A percentile compares a stretch with the other conserved stretches of the same genome.
Evolutionary conservation across 2,113 vertebrate species (phyloP).

Genomic region (Rhodinocichla rosea): DNA sequence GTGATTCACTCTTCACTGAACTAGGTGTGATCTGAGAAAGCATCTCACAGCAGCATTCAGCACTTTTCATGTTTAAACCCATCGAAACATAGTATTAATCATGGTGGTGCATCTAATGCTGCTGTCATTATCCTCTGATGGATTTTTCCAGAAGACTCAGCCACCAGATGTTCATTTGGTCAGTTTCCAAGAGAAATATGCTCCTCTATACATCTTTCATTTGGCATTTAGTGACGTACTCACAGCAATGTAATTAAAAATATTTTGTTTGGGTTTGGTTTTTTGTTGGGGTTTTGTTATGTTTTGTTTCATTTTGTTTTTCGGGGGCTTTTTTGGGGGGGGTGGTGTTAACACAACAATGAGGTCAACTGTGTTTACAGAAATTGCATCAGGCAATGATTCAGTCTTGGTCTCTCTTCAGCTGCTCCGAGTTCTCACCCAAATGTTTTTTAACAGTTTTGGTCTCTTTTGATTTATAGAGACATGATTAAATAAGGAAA

Average conservation of each 20-base stretch:
- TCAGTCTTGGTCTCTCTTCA: slow-evolving; percentile 20
- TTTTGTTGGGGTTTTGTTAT: not conserved
- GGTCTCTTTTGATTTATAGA: slow-evolving; percentile 12
- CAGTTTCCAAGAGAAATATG: slow-evolving; percentile 45
- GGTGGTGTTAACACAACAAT: not conserved
- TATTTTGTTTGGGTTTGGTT: not conserved
- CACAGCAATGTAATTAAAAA: not conserved
- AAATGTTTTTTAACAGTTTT: slow-evolving; percentile 35
- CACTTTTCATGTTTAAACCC: slow-evolving; percentile 43
- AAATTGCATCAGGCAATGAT: slow-evolving; percentile 37
- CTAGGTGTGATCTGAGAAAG: slow-evolving; percentile 27
- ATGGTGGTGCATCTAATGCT: not conserved
- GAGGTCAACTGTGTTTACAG: slow-evolving; percentile 27
- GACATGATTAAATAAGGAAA: slow-evolving; percentile 9
- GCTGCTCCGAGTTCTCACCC: slow-evolving; percentile 6
- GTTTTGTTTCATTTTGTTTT: not conserved
- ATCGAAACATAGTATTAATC: slow-evolving; percentile 39
- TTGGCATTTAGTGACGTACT: not conserved
- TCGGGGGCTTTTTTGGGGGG: accelerated
- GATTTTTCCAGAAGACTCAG: slow-evolving; percentile 47
- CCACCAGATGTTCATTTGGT: slow-evolving; percentile 61
- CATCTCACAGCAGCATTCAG: not conserved
- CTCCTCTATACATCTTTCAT: slow-evolving; percentile 14
- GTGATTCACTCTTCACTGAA: slow-evolving; percentile 5
- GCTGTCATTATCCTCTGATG: slow-evolving; percentile 37